These are phyloP conservation scores for Cephalopterus ornatus DNA, from an alignment of 2,113 vertebrate genomes.

Conservation along the genomic window DNA sequence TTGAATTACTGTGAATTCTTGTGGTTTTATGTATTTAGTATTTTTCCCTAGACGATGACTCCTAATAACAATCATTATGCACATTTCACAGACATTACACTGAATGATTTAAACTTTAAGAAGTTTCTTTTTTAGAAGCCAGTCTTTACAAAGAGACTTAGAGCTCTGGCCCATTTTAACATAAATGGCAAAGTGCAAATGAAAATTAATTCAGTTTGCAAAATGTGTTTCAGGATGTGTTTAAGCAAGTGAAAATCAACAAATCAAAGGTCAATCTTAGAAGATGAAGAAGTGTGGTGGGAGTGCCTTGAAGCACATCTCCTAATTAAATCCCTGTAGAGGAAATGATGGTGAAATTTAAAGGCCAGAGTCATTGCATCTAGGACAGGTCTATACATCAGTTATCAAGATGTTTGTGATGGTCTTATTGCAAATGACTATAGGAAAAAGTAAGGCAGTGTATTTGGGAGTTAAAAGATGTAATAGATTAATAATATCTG, in stretches of 20 bases:
- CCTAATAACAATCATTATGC: slow-evolving; percentile 37
- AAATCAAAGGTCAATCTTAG: slow-evolving; percentile 19
- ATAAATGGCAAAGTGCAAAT: not conserved
- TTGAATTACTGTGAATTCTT: slow-evolving; percentile 15
- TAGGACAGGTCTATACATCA: not conserved
- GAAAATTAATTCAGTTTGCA: slow-evolving; percentile 39
- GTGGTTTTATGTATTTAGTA: slow-evolving; percentile 23
- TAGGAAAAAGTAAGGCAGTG: not conserved
- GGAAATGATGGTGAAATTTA: not conserved
- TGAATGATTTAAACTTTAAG: slow-evolving; percentile 4
- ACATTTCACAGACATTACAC: slow-evolving; percentile 28
- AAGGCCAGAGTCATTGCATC: not conserved
- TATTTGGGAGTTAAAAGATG: not conserved
- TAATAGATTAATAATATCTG: not conserved
- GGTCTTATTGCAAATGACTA: not conserved
- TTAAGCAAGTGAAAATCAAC: not conserved
- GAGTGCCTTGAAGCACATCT: not conserved
- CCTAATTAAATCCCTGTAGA: not conserved
- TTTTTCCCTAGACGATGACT: not conserved
- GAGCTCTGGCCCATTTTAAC: not conserved
- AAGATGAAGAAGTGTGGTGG: not conserved
- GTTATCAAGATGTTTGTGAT: not conserved
- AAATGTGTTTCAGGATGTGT: not conserved
- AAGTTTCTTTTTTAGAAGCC: not conserved
- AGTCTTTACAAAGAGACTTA: not conserved